Evolutionary conservation across 1,140 invertebrate genomes (phyloP).

Genomic region (Metaphire vulgaris): DNA sequence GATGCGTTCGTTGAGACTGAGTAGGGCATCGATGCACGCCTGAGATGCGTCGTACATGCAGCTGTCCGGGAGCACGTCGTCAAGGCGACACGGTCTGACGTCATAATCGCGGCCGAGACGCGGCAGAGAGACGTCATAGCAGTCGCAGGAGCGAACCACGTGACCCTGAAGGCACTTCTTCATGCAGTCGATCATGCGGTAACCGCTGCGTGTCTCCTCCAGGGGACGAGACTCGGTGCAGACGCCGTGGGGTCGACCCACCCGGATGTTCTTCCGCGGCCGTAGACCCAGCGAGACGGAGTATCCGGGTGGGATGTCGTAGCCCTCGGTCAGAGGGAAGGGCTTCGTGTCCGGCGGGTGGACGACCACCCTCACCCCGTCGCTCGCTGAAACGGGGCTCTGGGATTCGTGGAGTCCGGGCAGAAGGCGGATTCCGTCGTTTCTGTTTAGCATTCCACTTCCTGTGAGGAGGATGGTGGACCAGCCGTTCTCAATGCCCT

Average conservation of each 20-base stretch:
- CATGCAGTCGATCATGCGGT: constrained; percentile 27
- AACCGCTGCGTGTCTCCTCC: constrained; percentile 32
- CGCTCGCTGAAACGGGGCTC: constrained; percentile 26
- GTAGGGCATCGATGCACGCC: not conserved
- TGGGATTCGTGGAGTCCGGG: constrained; percentile 26
- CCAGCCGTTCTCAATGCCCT: constrained; percentile 30
- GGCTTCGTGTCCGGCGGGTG: constrained; percentile 28
- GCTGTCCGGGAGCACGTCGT: not conserved
- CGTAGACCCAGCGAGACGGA: constrained; percentile 25
- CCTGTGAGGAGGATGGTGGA: constrained; percentile 24
- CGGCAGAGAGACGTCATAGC: constrained; percentile 20
- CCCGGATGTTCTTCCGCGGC: constrained; percentile 25
- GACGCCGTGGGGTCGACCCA: constrained; percentile 26
- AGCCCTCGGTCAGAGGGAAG: constrained; percentile 24
- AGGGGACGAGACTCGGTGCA: constrained; percentile 35
- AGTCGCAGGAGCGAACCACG: constrained; percentile 22
- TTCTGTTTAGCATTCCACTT: constrained; percentile 16
- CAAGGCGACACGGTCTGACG: not conserved
- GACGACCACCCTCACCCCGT: constrained; percentile 27
- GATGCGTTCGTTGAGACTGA: constrained; percentile 16
- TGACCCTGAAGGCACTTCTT: constrained; percentile 29
- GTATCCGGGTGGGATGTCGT: constrained; percentile 29
- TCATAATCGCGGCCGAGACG: not conserved
- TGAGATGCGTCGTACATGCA: not conserved
- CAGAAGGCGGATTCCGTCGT: not conserved